Evolutionary conservation across 2,797 vertebrate species (phyloP).

Genomic region (Sardinella longiceps): DNA sequence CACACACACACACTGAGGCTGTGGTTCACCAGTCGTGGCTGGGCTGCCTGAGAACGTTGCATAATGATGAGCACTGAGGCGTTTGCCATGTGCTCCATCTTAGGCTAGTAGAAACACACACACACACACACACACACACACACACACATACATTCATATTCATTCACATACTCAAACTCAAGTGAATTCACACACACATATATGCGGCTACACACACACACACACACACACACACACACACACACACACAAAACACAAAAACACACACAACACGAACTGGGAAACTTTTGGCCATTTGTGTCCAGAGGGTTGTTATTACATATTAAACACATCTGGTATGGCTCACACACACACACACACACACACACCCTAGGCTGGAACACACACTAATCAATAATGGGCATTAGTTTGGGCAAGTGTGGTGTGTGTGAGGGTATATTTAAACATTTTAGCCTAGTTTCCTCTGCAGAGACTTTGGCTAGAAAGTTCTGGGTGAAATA

Average conservation of each 20-base stretch:
- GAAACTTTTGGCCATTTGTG: background rate
- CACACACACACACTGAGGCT: conserved; percentile 35
- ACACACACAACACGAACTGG: background rate
- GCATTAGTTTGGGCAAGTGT: background rate
- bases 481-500: background rate
- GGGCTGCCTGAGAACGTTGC: conserved; percentile 28
- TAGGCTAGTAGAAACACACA: background rate
- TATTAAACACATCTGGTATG: conserved; percentile 10
- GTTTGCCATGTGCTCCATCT: conserved; percentile 4
- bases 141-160: background rate
- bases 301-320: conserved; percentile 10
- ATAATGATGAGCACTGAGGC: conserved; percentile 17
- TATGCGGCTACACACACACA: background rate
- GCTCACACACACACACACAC: conserved; percentile 26
- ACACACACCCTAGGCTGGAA: conserved; percentile 19
- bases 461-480: background rate
- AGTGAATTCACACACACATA: background rate
- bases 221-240: background rate
- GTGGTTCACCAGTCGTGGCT: conserved; percentile 15
- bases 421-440: background rate
- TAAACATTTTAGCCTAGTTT: conserved; percentile 11
- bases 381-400: conserved; percentile 7
- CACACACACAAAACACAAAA: background rate
- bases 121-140: background rate
- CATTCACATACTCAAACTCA: background rate